Percentiles rank a stretch among this genome's conserved stretches.
Conservation (phyloP, 2,797 vertebrate genomes). For the Nothura maculosa region DNA sequence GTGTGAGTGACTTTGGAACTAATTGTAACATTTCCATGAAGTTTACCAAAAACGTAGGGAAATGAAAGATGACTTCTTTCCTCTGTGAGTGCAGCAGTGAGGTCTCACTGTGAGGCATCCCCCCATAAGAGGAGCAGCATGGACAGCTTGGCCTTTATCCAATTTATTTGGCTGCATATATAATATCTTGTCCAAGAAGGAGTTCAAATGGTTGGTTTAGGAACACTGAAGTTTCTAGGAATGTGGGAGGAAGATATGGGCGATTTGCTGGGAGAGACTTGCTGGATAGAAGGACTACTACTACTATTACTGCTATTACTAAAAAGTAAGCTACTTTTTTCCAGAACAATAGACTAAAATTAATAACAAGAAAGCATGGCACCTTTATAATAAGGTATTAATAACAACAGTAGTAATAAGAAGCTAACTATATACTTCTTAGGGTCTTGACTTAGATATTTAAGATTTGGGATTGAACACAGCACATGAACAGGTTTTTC, state of each 20-base stretch:
- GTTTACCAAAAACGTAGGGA: accelerated
- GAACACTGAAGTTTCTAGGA: neutral
- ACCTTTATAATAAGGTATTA: neutral
- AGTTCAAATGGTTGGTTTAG: neutral
- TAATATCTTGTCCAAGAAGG: neutral
- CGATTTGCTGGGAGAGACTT: neutral
- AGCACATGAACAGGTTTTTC: neutral
- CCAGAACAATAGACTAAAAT: neutral
- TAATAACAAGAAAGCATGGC: neutral
- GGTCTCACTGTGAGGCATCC: neutral
- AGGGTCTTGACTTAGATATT: neutral
- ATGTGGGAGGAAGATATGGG: neutral
- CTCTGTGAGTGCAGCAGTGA: neutral
- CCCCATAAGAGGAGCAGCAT: neutral
- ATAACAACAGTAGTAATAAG: neutral
- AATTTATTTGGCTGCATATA: neutral
- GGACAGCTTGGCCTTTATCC: neutral
- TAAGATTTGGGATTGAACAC: neutral
- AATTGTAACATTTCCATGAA: neutral
- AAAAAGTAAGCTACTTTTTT: neutral
- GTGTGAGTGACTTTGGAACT: neutral
- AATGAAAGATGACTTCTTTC: neutral
- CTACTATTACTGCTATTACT: too few relatives aligned
- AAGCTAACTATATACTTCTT: neutral
- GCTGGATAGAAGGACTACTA: neutral